A percentile compares a stretch with the other conserved stretches of the same genome.
Conservation (phyloP, 2,797 vertebrate genomes). For the Acipenser oxyrinchus region DNA sequence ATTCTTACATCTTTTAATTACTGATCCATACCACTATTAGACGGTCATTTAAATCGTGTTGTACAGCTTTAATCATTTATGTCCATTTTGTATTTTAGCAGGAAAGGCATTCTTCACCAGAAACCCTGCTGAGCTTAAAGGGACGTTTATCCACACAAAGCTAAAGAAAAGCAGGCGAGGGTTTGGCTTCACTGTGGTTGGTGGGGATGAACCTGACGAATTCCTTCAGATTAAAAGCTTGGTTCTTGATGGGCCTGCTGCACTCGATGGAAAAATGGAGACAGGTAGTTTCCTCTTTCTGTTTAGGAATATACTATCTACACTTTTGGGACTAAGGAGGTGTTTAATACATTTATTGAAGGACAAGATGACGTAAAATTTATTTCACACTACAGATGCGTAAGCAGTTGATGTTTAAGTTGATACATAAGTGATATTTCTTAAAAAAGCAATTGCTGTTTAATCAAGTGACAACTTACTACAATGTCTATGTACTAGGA, state of each 20-base stretch:
- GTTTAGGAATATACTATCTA: neutral
- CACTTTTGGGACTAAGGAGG: no score
- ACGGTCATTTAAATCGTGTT: no score
- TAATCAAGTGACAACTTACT: no score
- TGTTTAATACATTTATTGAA: no score
- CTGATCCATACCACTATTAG: no score
- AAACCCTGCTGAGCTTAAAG: slow-evolving; percentile 91
- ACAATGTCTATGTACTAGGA: no score
- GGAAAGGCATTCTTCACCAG: slow-evolving; percentile 97
- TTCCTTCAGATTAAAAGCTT: slow-evolving; percentile 98
- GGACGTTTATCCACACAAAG: slow-evolving; percentile 95
- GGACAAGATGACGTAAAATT: no score
- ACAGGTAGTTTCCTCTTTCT: slow-evolving; percentile 66
- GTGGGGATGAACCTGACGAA: slow-evolving; percentile 94
- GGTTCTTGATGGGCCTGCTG: slow-evolving; percentile 90
- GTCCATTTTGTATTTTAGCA: slow-evolving; percentile 39
- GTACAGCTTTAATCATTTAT: neutral
- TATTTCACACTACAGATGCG: no score
- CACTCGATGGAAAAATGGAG: slow-evolving; percentile 95
- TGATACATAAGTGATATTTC: no score
- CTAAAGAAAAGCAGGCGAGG: slow-evolving; percentile 93
- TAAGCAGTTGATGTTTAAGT: no score
- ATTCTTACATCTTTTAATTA: no score
- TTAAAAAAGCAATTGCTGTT: no score
- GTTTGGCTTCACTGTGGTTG: slow-evolving; percentile 94